Percentiles rank a stretch among this genome's conserved stretches.
Conservation (phyloP, 2,797 vertebrate genomes). For the Lophius americanus region DNA sequence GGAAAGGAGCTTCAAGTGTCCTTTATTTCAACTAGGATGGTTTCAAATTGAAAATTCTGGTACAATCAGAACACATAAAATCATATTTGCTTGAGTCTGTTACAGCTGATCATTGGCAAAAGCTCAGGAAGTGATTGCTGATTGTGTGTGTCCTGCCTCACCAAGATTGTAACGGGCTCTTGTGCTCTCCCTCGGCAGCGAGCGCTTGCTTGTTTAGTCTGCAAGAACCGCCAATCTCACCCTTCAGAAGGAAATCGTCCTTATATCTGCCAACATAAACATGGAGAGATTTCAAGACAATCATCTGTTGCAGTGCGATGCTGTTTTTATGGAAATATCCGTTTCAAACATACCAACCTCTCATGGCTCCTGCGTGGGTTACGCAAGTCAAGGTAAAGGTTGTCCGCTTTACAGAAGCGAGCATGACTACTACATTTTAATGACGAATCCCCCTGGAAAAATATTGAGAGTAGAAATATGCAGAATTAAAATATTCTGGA, state of each 20-base stretch:
- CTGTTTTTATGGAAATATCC: not conserved
- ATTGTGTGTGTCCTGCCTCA: slow-evolving; percentile 66
- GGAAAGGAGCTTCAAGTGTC: no score
- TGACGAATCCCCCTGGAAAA: slow-evolving; percentile 88
- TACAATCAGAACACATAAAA: no score
- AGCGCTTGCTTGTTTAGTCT: slow-evolving; percentile 80
- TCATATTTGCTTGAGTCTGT: not conserved
- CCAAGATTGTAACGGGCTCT: slow-evolving; percentile 98
- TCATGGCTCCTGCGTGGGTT: slow-evolving; percentile 88
- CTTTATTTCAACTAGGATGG: no score
- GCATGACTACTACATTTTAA: slow-evolving; percentile 89
- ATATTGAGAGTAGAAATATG: slow-evolving; percentile 14
- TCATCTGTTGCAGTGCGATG: not conserved
- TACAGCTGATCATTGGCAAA: not conserved
- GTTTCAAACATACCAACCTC: slow-evolving; percentile 80
- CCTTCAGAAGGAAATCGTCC: slow-evolving; percentile 91
- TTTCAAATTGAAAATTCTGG: no score
- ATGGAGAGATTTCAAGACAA: not conserved
- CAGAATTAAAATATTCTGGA: slow-evolving; percentile 1
- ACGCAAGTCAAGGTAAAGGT: slow-evolving; percentile 92
- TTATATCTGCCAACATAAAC: slow-evolving; percentile 85
- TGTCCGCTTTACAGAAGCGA: slow-evolving; percentile 91
- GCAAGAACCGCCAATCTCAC: slow-evolving; percentile 92
- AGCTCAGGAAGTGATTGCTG: not conserved
- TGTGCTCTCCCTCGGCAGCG: slow-evolving; percentile 88